phyloP scores from a whole-genome alignment of 2,888 invertebrate species.

The Lasius platythorax region DNA sequence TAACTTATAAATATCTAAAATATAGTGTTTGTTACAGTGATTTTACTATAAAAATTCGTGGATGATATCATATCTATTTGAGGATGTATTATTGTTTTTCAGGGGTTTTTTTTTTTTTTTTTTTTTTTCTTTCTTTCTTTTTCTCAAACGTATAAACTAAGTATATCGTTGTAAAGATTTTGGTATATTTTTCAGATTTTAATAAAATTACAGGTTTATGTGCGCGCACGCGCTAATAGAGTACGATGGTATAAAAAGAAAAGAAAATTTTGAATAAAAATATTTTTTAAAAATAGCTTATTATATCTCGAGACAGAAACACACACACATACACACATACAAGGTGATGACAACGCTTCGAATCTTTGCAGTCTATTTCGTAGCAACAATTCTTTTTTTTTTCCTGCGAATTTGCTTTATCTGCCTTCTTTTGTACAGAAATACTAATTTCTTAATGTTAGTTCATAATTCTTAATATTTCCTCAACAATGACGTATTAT shows the following conservation, averaged over 20 bases:
- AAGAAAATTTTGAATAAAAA: conserved; percentile 71
- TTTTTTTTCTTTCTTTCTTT: conserved; percentile 27
- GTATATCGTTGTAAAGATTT: conserved; percentile 64
- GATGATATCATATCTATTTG: conserved; percentile 60
- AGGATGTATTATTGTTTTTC: conserved; percentile 53
- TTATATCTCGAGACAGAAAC: conserved; percentile 44
- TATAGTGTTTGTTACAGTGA: conserved; percentile 71
- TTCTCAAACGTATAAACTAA: conserved; percentile 37
- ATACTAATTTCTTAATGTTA: conserved; percentile 67
- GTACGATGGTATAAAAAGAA: conserved; percentile 47
- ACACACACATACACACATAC: conserved; percentile 10
- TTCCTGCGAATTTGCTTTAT: conserved; percentile 47
- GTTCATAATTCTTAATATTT: conserved; percentile 70
- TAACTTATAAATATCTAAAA: conserved; percentile 75
- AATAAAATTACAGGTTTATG: conserved; percentile 71
- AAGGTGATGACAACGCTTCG: conserved; percentile 57
- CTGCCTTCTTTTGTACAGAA: conserved; percentile 65
- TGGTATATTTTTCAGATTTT: conserved; percentile 73
- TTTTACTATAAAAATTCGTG: conserved; percentile 69
- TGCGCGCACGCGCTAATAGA: conserved; percentile 43
- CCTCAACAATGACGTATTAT: conserved; percentile 68
- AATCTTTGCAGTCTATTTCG: conserved; percentile 68
- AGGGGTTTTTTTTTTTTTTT: too few relatives aligned
- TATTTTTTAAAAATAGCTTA: conserved; percentile 71
- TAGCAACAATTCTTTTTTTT: conserved; percentile 46